These are phyloP conservation scores for Acronicta aceris DNA, from an alignment of 2,888 invertebrate genomes.

Conservation along the genomic window DNA sequence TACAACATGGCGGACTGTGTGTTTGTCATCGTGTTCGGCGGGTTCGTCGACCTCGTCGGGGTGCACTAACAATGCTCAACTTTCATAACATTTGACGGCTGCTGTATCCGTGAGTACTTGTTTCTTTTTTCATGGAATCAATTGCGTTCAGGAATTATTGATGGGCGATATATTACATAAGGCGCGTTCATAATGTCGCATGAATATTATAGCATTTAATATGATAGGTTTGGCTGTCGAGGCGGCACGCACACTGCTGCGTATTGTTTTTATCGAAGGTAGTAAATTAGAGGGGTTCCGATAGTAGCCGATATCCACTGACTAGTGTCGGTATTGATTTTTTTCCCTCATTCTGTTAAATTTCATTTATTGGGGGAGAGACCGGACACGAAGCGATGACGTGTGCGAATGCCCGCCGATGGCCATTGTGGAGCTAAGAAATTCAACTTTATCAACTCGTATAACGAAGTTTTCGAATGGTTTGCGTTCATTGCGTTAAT, in stretches of 20 bases:
- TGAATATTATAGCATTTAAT: conserved; percentile 79
- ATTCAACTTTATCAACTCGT: conserved; percentile 46
- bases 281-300: conserved; percentile 85
- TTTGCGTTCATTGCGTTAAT: conserved; percentile 39
- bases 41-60: conserved; percentile 78
- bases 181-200: conserved; percentile 75
- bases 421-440: conserved; percentile 55
- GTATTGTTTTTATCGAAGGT: conserved; percentile 85
- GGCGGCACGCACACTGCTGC: conserved; percentile 66
- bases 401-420: conserved; percentile 62
- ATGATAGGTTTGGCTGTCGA: conserved; percentile 60
- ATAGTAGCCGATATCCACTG: conserved; percentile 81
- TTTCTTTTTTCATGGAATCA: conserved; percentile 53
- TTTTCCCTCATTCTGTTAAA: conserved; percentile 89
- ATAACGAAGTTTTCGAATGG: conserved; percentile 25
- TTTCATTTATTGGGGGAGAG: conserved; percentile 89
- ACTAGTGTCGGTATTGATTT: conserved; percentile 86
- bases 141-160: conserved; percentile 72
- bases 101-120: conserved; percentile 83
- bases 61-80: conserved; percentile 82
- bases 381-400: conserved; percentile 75
- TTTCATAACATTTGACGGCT: conserved; percentile 86
- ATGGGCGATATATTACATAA: conserved; percentile 74
- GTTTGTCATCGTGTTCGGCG: conserved; percentile 77
- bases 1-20: conserved; percentile 85